Evolutionary conservation across 2,113 vertebrate species (phyloP).

Genomic region (Cavia porcellus): DNA sequence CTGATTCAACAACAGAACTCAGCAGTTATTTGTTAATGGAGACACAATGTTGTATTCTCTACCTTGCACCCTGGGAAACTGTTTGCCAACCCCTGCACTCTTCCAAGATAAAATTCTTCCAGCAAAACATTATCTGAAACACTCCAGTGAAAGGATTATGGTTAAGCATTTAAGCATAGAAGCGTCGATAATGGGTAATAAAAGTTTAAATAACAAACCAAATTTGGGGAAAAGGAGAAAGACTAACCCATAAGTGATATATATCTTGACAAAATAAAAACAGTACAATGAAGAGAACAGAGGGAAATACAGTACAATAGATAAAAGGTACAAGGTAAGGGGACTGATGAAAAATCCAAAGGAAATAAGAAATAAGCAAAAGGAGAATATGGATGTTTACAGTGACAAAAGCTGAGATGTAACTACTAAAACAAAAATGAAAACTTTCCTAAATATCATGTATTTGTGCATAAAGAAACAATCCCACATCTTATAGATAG

Average conservation of each 20-base stretch:
- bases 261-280: background rate
- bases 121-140: background rate
- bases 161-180: background rate
- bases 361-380: background rate
- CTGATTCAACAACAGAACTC: background rate
- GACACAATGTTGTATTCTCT: background rate
- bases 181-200: background rate
- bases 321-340: background rate
- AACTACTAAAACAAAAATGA: slow-evolving; percentile 16
- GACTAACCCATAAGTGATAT: background rate
- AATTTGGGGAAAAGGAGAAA: background rate
- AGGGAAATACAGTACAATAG: background rate
- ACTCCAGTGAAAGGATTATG: background rate
- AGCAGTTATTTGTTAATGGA: background rate
- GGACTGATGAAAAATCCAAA: background rate
- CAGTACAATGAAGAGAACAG: background rate
- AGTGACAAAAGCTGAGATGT: background rate
- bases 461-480: background rate
- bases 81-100: background rate
- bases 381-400: background rate
- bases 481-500: background rate
- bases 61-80: background rate
- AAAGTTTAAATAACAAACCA: background rate
- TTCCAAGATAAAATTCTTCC: background rate
- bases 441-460: background rate